phyloP scores from a whole-genome alignment of 2,888 invertebrate genomes.

The Drosophila maculinotata region DNA sequence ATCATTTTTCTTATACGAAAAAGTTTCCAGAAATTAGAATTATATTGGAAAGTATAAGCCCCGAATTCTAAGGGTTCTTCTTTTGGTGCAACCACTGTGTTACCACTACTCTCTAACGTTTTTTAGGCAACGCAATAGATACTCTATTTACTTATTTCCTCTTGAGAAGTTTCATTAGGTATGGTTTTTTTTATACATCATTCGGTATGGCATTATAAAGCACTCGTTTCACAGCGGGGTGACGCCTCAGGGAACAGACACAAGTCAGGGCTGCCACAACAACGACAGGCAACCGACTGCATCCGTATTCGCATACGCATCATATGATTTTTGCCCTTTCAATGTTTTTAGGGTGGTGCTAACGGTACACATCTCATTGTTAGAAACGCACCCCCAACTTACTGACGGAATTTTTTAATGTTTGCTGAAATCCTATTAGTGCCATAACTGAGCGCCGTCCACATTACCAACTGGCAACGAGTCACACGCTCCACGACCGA shows the following conservation, averaged over 20 bases:
- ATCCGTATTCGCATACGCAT: constrained; percentile 18
- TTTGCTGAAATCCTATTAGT: constrained; percentile 80
- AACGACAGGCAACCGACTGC: constrained; percentile 22
- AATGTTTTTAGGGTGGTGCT: constrained; percentile 41
- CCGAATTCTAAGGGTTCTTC: not conserved
- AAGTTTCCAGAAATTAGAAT: not conserved
- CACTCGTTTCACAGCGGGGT: constrained; percentile 21
- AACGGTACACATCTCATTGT: constrained; percentile 12
- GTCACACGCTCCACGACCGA: constrained; percentile 27
- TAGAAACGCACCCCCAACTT: constrained; percentile 48
- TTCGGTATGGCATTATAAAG: not conserved
- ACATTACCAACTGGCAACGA: constrained; percentile 16
- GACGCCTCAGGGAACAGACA: constrained; percentile 18
- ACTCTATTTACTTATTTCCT: constrained; percentile 20
- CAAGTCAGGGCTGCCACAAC: constrained; percentile 52
- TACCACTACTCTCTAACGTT: not conserved
- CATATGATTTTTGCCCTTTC: constrained; percentile 51
- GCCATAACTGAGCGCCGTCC: constrained; percentile 58
- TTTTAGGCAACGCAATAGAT: constrained; percentile 19
- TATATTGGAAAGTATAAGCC: too few species aligned
- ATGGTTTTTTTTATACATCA: constrained; percentile 8
- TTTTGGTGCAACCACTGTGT: not conserved
- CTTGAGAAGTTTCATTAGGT: constrained; percentile 18
- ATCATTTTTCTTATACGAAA: too few species aligned
- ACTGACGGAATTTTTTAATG: constrained; percentile 67